Evolutionary conservation across 1,140 invertebrate species (phyloP).

Genomic region (Heliothis virescens): DNA sequence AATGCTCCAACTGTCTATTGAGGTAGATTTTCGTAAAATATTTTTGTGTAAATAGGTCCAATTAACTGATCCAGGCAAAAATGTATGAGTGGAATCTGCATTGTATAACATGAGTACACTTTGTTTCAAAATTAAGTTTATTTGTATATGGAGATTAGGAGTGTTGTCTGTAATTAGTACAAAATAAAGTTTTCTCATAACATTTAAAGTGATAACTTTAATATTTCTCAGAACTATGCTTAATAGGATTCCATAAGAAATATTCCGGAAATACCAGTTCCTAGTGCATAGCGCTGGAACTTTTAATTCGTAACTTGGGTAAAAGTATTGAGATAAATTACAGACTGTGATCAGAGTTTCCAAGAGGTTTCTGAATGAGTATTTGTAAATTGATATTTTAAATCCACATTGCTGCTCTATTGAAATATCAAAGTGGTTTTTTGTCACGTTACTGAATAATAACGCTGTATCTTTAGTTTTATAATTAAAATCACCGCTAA

Average conservation of each 20-base stretch:
- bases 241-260: constrained; percentile 49
- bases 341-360: neutral
- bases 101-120: constrained; percentile 8
- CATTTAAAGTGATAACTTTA: constrained; percentile 42
- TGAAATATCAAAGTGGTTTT: neutral
- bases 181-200: constrained; percentile 51
- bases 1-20: neutral
- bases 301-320: too few species aligned
- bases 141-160: constrained; percentile 39
- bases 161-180: constrained; percentile 44
- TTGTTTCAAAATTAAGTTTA: constrained; percentile 33
- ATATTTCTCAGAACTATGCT: constrained; percentile 39
- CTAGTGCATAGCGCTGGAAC: neutral
- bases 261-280: constrained; percentile 53
- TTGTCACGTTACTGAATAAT: constrained; percentile 6
- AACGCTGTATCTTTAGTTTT: neutral
- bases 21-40: neutral
- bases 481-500: neutral
- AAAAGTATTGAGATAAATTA: neutral
- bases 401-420: neutral
- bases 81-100: neutral
- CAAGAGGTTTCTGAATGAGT: neutral
- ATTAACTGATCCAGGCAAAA: neutral
- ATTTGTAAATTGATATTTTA: neutral
- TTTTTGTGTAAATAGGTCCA: neutral